phyloP scores from a whole-genome alignment of 2,888 invertebrate genomes.

The Tethea ocularis region DNA sequence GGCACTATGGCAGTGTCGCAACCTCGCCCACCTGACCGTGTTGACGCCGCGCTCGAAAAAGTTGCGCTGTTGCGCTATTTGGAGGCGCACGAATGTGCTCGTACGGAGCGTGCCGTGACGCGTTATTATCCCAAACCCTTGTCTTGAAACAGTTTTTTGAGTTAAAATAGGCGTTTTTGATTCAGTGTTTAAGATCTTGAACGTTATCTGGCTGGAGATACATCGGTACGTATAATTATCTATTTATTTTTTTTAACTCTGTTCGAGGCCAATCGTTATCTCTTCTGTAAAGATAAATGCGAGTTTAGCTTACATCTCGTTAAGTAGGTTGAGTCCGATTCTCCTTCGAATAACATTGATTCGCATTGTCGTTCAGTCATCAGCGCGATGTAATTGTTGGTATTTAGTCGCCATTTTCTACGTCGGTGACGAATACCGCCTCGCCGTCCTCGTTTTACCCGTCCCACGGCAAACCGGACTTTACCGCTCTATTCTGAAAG shows the following conservation, averaged over 20 bases:
- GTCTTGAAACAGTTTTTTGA: slow-evolving; percentile 60
- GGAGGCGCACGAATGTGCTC: slow-evolving; percentile 80
- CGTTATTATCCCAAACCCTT: slow-evolving; percentile 71
- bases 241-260: slow-evolving; percentile 33
- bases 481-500: slow-evolving; percentile 69
- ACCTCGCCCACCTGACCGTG: slow-evolving; percentile 84
- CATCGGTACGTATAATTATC: slow-evolving; percentile 62
- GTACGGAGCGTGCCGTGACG: slow-evolving; percentile 71
- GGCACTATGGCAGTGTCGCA: slow-evolving; percentile 78
- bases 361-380: slow-evolving; percentile 53
- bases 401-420: slow-evolving; percentile 84
- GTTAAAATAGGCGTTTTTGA: slow-evolving; percentile 46
- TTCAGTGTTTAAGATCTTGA: slow-evolving; percentile 42
- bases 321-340: slow-evolving; percentile 43
- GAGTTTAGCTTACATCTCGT: slow-evolving; percentile 41
- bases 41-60: slow-evolving; percentile 83
- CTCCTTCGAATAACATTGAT: slow-evolving; percentile 54
- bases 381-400: slow-evolving; percentile 76
- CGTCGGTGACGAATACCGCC: slow-evolving; percentile 80
- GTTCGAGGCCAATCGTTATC: slow-evolving; percentile 58
- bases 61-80: slow-evolving; percentile 84
- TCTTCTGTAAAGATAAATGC: slow-evolving; percentile 52
- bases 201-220: slow-evolving; percentile 38
- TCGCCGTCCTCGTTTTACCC: slow-evolving; percentile 75
- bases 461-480: slow-evolving; percentile 69